phyloP scores from a whole-genome alignment of 2,113 vertebrate genomes.

The Platycercus adscitus region DNA sequence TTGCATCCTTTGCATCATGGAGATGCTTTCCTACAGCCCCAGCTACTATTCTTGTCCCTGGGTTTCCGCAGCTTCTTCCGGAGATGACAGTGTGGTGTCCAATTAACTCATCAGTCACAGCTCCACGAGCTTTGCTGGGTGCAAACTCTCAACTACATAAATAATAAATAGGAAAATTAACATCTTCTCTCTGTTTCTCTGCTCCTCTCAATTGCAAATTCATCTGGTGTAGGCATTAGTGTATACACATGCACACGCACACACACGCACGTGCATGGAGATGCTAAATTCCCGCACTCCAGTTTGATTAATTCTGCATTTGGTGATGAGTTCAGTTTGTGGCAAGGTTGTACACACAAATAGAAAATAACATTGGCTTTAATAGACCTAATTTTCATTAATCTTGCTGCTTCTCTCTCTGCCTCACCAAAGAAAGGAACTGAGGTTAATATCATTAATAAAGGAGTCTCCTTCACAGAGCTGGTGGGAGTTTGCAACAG shows the following conservation, averaged over 20 bases:
- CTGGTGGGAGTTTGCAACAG: not conserved
- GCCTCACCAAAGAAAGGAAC: not conserved
- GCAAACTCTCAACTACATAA: constrained; percentile 26
- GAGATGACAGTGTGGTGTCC: not conserved
- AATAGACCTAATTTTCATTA: constrained; percentile 23
- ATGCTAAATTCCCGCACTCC: not conserved
- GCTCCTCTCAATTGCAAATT: constrained; percentile 18
- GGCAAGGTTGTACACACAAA: not conserved
- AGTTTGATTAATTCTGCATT: not conserved
- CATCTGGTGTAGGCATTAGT: not conserved
- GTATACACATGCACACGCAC: not conserved
- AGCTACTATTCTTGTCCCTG: not conserved
- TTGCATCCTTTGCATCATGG: not conserved
- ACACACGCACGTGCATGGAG: accelerated
- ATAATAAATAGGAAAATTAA: constrained; percentile 49
- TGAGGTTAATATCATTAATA: constrained; percentile 18
- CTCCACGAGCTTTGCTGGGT: not conserved
- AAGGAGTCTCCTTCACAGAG: not conserved
- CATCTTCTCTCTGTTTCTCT: not conserved
- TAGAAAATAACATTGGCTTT: not conserved
- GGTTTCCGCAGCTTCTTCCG: constrained; percentile 3
- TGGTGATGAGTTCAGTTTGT: not conserved
- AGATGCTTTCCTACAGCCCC: not conserved
- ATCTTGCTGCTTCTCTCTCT: not conserved
- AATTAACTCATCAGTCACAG: constrained; percentile 24